Evolutionary conservation across 2,113 vertebrate genomes (phyloP).

Genomic region (Planiliza haematocheilus): DNA sequence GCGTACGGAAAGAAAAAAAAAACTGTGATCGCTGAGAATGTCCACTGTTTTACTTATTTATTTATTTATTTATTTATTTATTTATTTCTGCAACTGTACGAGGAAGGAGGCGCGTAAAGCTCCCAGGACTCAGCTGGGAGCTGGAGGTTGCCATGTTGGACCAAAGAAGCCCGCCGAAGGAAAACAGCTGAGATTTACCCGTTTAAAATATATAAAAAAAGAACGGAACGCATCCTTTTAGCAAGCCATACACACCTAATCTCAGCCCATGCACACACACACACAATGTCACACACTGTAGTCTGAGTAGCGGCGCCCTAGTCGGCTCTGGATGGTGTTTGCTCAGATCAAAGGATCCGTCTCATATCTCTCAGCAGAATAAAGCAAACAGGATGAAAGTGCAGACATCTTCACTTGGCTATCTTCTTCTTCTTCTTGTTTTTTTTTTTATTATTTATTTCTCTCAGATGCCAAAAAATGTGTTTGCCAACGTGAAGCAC

Average conservation of each 20-base stretch:
- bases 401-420: slow-evolving; percentile 29
- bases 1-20: neutral
- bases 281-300: slow-evolving; percentile 9
- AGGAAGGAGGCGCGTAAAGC: slow-evolving; percentile 9
- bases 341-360: slow-evolving; percentile 57
- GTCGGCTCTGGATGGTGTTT: slow-evolving; percentile 37
- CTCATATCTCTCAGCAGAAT: slow-evolving; percentile 58
- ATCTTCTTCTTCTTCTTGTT: slow-evolving; percentile 5
- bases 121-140: slow-evolving; percentile 8
- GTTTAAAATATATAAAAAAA: neutral
- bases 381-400: slow-evolving; percentile 60
- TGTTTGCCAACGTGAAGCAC: slow-evolving; percentile 25
- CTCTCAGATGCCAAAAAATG: slow-evolving; percentile 9
- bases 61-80: neutral
- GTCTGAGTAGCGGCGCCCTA: slow-evolving; percentile 28
- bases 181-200: slow-evolving; percentile 45
- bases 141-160: slow-evolving; percentile 47
- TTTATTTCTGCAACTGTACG: neutral
- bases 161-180: slow-evolving; percentile 55
- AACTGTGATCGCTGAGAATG: slow-evolving; percentile 43
- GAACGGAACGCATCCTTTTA: slow-evolving; percentile 6
- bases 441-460: slow-evolving; percentile 16
- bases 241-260: slow-evolving; percentile 42
- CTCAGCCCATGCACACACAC: slow-evolving; percentile 19
- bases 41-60: slow-evolving; percentile 15